These are phyloP conservation scores for Ovis aries DNA, from an alignment of 2,113 vertebrate species.

Conservation along the genomic window ARS-UI_Ramb_v3.0 NC_056065.1:54677001-54677500, in stretches of 20 bases:
- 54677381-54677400: not conserved
- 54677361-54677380: not conserved
- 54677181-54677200: not conserved
- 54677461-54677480: not conserved
- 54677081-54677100: not conserved
- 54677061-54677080: constrained; percentile 16
- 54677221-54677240: not conserved
- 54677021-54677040: not conserved
- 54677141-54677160: constrained; percentile 1
- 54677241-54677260: constrained; percentile 5
- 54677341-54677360: not conserved
- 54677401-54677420: not conserved
- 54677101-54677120: not conserved
- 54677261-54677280: not conserved
- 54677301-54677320: not conserved
- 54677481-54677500: not conserved
- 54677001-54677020: not conserved
- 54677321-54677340: not conserved
- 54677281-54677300: constrained; percentile 39
- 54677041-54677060: not conserved
- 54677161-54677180: not conserved
- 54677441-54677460: not conserved
- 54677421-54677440: not conserved
- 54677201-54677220: not conserved
- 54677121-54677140: constrained; percentile 10